Conservation (phyloP, 2,888 invertebrate species). For the Adela reaumurella region DNA sequence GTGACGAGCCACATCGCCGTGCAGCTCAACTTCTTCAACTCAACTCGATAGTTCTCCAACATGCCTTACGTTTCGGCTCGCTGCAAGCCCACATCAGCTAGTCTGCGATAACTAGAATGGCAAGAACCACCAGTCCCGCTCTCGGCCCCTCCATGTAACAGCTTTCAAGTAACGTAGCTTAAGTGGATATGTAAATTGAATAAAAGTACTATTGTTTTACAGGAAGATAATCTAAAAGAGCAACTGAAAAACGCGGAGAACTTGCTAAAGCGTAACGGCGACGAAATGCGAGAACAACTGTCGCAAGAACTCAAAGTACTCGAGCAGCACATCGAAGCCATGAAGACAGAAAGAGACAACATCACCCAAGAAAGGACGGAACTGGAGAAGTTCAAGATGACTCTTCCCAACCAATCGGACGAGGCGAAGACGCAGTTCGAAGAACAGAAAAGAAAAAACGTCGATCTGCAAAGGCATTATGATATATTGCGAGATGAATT, state of each 20-base stretch:
- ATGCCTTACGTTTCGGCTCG: too few species aligned
- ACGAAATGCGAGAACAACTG: constrained; percentile 35
- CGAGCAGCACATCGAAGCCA: constrained; percentile 24
- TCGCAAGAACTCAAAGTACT: constrained; percentile 28
- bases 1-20: too few species aligned
- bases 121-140: too few species aligned
- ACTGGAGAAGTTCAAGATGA: constrained; percentile 18
- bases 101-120: too few species aligned
- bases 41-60: too few species aligned
- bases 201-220: too few species aligned
- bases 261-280: constrained; percentile 25
- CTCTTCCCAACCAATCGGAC: constrained; percentile 4
- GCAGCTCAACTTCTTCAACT: too few species aligned
- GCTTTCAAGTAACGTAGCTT: too few species aligned
- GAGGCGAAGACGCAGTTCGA: constrained; percentile 12
- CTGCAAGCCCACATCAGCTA: too few species aligned
- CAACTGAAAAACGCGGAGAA: constrained; percentile 31
- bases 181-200: too few species aligned
- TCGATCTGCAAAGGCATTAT: constrained; percentile 22
- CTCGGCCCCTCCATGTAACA: too few species aligned
- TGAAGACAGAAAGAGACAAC: constrained; percentile 30
- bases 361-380: constrained; percentile 27
- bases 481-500: constrained; percentile 29
- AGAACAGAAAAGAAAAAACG: constrained; percentile 14
- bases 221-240: constrained; percentile 32